Percentiles rank a stretch among this genome's conserved stretches.
phyloP scores from a whole-genome alignment of 2,888 invertebrate species.

The Crepidodera aurea region DNA sequence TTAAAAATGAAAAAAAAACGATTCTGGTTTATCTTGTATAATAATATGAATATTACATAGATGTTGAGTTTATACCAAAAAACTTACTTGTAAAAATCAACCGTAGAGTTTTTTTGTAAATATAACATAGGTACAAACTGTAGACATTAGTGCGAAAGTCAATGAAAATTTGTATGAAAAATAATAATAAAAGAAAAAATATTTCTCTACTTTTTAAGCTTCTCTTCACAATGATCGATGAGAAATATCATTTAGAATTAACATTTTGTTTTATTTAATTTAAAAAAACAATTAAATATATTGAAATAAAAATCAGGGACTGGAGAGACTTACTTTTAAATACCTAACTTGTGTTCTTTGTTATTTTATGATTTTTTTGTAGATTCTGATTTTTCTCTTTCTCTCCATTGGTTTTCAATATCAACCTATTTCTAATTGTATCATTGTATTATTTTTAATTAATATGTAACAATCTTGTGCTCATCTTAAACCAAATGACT shows the following conservation, averaged over 20 bases:
- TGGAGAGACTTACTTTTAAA: too few species aligned
- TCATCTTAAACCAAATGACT: slow-evolving; percentile 47
- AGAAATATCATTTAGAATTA: slow-evolving; percentile 13
- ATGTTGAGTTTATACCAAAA: slow-evolving; percentile 17
- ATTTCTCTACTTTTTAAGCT: slow-evolving; percentile 18
- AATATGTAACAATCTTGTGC: slow-evolving; percentile 20
- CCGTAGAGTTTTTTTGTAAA: slow-evolving; percentile 40
- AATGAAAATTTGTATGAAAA: slow-evolving; percentile 48
- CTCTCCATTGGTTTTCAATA: too few species aligned
- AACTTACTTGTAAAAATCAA: slow-evolving; percentile 17
- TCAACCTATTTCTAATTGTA: neutral
- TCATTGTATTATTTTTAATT: neutral
- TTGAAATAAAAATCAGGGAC: too few species aligned
- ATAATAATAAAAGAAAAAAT: slow-evolving; percentile 36
- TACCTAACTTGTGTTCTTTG: too few species aligned
- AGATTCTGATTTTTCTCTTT: too few species aligned
- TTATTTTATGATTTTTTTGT: too few species aligned
- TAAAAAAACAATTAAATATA: too few species aligned
- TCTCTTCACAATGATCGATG: neutral
- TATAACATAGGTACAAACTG: slow-evolving; percentile 50
- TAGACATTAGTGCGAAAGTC: slow-evolving; percentile 48
- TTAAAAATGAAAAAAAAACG: neutral
- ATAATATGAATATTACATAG: slow-evolving; percentile 3
- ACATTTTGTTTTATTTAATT: too few species aligned
- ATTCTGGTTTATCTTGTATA: neutral